phyloP scores from a whole-genome alignment of 2,888 invertebrate species.

The Euclidia mi region DNA sequence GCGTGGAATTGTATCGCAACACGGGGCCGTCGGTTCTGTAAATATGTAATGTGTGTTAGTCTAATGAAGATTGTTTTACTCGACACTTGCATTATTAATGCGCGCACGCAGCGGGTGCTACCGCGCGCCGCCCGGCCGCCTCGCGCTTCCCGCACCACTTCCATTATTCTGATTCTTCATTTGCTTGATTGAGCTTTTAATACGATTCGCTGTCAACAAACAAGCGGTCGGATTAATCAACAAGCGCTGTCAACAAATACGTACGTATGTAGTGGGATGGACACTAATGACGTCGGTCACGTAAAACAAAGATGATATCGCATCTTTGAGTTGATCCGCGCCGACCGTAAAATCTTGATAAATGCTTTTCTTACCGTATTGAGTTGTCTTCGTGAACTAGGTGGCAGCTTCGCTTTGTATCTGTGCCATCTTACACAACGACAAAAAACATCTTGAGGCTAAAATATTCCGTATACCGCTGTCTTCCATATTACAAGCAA shows the following conservation, averaged over 20 bases:
- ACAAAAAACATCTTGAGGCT: neutral
- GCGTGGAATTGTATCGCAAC: constrained; percentile 63
- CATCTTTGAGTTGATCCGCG: constrained; percentile 69
- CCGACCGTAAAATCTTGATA: constrained; percentile 62
- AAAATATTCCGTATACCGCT: neutral
- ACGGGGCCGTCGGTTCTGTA: constrained; percentile 65
- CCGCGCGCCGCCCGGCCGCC: constrained; percentile 33
- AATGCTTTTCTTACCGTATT: constrained; percentile 45
- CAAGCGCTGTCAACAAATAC: constrained; percentile 82
- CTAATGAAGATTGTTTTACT: constrained; percentile 89
- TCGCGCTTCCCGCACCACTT: constrained; percentile 66
- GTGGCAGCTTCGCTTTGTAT: neutral
- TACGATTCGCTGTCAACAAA: constrained; percentile 86
- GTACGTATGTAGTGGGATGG: constrained; percentile 54
- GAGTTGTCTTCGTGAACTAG: constrained; percentile 42
- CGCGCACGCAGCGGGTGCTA: constrained; percentile 87
- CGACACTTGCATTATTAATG: constrained; percentile 88
- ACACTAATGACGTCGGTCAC: constrained; percentile 83
- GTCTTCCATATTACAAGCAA: neutral
- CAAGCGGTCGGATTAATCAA: constrained; percentile 83
- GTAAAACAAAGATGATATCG: constrained; percentile 79
- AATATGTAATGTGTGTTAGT: constrained; percentile 84
- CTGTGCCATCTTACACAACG: neutral
- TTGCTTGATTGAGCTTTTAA: constrained; percentile 90
- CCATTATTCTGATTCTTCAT: constrained; percentile 90